These are phyloP conservation scores for Premnoplex brunnescens DNA, from an alignment of 2,797 vertebrate species.

Conservation along the genomic window DNA sequence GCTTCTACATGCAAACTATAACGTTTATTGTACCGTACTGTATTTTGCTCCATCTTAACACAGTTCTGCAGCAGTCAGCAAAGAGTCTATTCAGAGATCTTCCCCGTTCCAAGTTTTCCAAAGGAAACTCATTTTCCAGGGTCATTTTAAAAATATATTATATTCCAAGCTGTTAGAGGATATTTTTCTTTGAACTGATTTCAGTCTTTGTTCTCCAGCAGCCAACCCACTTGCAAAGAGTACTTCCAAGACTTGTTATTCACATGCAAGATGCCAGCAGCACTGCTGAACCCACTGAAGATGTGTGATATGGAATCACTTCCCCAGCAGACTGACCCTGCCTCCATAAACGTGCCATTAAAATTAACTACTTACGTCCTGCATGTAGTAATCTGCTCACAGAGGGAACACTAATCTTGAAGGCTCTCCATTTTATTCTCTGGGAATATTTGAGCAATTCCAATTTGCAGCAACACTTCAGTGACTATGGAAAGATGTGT, in stretches of 20 bases:
- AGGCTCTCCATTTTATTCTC: background rate
- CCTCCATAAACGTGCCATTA: background rate
- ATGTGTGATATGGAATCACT: background rate
- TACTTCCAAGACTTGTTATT: background rate
- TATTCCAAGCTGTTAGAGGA: background rate
- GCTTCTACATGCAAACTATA: background rate
- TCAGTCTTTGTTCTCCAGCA: constrained; percentile 25
- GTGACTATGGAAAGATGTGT: background rate
- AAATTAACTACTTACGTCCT: background rate
- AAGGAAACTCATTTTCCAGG: constrained; percentile 52
- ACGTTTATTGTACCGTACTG: background rate
- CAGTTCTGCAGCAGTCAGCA: constrained; percentile 28
- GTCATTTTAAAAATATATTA: background rate
- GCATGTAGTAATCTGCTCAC: background rate
- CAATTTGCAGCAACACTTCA: background rate
- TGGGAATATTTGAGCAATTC: background rate
- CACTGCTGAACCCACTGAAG: background rate
- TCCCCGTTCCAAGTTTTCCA: constrained; percentile 32
- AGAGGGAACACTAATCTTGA: background rate
- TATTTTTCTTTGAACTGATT: constrained; percentile 9
- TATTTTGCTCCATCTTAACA: constrained; percentile 18
- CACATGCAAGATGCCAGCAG: background rate
- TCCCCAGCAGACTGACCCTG: background rate
- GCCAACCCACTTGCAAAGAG: background rate
- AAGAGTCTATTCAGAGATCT: background rate